phyloP scores from a whole-genome alignment of 2,113 vertebrate species.

The Hippocampus mohnikei region DNA sequence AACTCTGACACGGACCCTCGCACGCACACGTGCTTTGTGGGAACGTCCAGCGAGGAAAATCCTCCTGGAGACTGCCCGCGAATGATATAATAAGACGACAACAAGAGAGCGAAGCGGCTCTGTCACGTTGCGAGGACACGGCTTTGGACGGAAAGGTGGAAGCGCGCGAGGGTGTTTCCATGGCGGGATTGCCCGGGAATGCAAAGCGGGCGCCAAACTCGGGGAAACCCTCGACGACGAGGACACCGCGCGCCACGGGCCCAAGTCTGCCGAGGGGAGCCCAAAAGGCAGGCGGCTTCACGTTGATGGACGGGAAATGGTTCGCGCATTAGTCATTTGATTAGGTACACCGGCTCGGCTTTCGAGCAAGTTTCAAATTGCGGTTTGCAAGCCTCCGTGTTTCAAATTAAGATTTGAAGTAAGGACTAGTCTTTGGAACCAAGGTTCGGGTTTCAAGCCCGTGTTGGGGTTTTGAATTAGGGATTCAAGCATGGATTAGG shows the following conservation, averaged over 20 bases:
- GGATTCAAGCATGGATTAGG: too few species aligned
- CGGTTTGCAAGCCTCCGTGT: too few species aligned
- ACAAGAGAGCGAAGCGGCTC: not conserved
- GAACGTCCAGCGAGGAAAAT: constrained; percentile 53
- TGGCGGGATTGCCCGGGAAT: constrained; percentile 82
- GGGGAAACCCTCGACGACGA: constrained; percentile 83
- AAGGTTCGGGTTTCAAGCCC: too few species aligned
- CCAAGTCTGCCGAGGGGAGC: constrained; percentile 18
- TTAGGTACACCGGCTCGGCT: not conserved
- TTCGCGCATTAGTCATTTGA: not conserved
- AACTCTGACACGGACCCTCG: constrained; percentile 35
- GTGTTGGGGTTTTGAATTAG: too few species aligned
- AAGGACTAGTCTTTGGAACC: too few species aligned
- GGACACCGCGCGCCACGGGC: constrained; percentile 70
- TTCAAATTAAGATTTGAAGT: too few species aligned
- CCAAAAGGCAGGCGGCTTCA: constrained; percentile 41
- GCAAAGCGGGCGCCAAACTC: constrained; percentile 69
- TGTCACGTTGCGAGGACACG: not conserved
- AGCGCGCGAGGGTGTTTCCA: constrained; percentile 65
- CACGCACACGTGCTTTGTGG: constrained; percentile 35
- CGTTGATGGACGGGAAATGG: not conserved
- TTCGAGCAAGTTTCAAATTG: too few species aligned
- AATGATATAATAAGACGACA: not conserved
- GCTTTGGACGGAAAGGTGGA: constrained; percentile 7
- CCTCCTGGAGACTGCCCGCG: not conserved